Evolutionary conservation across 2,113 vertebrate species (phyloP).

Genomic region (Pipa parva): DNA sequence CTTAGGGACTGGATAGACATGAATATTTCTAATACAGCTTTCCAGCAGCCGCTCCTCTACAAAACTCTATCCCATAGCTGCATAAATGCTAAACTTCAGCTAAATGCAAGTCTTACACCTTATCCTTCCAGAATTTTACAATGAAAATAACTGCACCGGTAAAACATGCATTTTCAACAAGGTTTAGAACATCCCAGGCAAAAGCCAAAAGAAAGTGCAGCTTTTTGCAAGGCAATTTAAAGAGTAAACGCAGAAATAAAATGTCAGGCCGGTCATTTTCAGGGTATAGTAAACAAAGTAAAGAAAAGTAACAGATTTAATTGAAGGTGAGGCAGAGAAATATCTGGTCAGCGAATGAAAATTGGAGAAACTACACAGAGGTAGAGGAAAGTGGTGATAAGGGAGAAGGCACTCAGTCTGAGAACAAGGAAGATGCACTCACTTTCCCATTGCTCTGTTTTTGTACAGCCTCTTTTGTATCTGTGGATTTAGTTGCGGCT

Average conservation of each 20-base stretch:
- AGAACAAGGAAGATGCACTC: slow-evolving; percentile 56
- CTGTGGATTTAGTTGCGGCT: slow-evolving; percentile 51
- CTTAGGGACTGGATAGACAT: too few species aligned
- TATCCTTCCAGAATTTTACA: too few species aligned
- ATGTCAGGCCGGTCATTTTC: too few species aligned
- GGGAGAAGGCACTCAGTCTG: background rate
- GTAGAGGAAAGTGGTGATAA: background rate
- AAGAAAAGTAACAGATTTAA: slow-evolving; percentile 35
- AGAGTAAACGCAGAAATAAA: too few species aligned
- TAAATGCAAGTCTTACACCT: too few species aligned
- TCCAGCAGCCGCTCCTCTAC: too few species aligned
- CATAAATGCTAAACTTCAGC: too few species aligned
- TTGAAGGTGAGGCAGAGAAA: background rate
- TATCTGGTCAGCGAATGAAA: background rate
- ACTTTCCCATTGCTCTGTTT: slow-evolving; percentile 75
- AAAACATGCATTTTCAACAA: too few species aligned
- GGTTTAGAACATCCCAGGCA: background rate
- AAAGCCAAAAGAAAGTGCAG: slow-evolving; percentile 4
- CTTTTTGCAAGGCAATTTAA: too few species aligned
- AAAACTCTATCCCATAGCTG: too few species aligned
- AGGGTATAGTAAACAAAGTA: slow-evolving; percentile 24
- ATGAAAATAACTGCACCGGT: too few species aligned
- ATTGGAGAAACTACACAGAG: background rate
- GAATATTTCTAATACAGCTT: too few species aligned
- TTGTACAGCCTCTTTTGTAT: slow-evolving; percentile 58